A percentile compares a stretch with the other conserved stretches of the same genome.
These are phyloP conservation scores for Heliothis virescens DNA, from an alignment of 1,140 invertebrate species.

Conservation along the genomic window DNA sequence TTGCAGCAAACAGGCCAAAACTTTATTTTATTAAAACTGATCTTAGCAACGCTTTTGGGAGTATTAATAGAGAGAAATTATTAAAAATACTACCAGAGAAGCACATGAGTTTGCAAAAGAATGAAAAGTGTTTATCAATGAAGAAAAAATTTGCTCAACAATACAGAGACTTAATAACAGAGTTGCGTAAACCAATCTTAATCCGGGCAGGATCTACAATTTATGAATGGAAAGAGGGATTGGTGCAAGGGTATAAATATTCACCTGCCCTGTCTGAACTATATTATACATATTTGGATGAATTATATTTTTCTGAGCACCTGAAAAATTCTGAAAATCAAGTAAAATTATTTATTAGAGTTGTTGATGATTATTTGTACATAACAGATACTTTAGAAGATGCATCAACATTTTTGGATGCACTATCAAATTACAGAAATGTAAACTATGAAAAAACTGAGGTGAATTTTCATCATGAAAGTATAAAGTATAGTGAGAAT, in stretches of 20 bases:
- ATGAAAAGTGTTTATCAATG: slow-evolving; percentile 60
- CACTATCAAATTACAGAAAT: slow-evolving; percentile 77
- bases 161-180: slow-evolving; percentile 74
- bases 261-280: slow-evolving; percentile 83
- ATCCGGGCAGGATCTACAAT: slow-evolving; percentile 78
- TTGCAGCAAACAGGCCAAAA: slow-evolving; percentile 71
- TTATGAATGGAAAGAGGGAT: slow-evolving; percentile 81
- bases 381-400: slow-evolving; percentile 77
- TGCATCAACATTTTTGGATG: slow-evolving; percentile 74
- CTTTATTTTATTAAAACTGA: slow-evolving; percentile 84
- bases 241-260: slow-evolving; percentile 84
- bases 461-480: slow-evolving; percentile 74
- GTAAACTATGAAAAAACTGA: slow-evolving; percentile 81
- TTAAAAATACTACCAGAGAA: slow-evolving; percentile 71
- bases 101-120: slow-evolving; percentile 68
- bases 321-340: slow-evolving; percentile 56
- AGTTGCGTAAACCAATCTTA: slow-evolving; percentile 76
- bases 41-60: slow-evolving; percentile 84
- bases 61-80: slow-evolving; percentile 74
- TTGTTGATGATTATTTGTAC: slow-evolving; percentile 84
- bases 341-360: slow-evolving; percentile 76
- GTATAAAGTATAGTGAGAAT: slow-evolving; percentile 65
- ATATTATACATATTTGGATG: slow-evolving; percentile 79
- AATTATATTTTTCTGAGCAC: slow-evolving; percentile 73
- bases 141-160: slow-evolving; percentile 72